Percentiles rank a stretch among this genome's conserved stretches.
phyloP scores from a whole-genome alignment of 2,797 vertebrate genomes.

The Squalus acanthias region DNA sequence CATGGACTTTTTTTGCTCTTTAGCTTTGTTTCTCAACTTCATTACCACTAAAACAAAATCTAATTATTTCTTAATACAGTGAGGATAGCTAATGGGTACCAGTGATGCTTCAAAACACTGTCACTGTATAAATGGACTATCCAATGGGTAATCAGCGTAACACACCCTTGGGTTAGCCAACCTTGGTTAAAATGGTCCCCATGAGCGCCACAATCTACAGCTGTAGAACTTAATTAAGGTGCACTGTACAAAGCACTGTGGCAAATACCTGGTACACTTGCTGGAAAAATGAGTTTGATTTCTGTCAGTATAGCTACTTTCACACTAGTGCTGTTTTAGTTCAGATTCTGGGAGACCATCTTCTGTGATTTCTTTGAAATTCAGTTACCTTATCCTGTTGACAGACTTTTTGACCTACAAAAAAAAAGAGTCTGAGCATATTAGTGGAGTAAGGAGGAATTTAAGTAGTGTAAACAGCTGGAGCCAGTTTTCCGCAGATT shows the following conservation, averaged over 20 bases:
- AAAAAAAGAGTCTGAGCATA: neutral
- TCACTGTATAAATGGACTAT: neutral
- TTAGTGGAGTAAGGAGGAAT: neutral
- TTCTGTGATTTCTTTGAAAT: neutral
- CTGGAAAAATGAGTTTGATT: neutral
- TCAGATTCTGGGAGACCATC: neutral
- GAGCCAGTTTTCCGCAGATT: neutral
- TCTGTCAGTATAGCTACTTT: neutral
- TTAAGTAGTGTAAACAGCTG: neutral
- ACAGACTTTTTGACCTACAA: neutral
- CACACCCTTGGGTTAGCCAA: neutral
- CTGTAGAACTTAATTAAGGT: neutral
- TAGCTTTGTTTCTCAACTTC: neutral
- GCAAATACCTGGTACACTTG: neutral
- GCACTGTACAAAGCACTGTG: neutral
- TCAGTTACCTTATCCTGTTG: neutral
- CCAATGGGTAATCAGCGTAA: neutral
- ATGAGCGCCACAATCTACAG: neutral
- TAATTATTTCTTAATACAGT: neutral
- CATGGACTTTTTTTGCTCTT: neutral
- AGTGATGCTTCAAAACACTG: neutral
- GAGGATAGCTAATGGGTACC: conserved; percentile 13
- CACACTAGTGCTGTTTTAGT: neutral
- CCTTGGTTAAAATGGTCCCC: neutral
- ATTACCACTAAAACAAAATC: neutral